Conservation (phyloP, 2,797 vertebrate genomes). For the Falco cherrug region DNA sequence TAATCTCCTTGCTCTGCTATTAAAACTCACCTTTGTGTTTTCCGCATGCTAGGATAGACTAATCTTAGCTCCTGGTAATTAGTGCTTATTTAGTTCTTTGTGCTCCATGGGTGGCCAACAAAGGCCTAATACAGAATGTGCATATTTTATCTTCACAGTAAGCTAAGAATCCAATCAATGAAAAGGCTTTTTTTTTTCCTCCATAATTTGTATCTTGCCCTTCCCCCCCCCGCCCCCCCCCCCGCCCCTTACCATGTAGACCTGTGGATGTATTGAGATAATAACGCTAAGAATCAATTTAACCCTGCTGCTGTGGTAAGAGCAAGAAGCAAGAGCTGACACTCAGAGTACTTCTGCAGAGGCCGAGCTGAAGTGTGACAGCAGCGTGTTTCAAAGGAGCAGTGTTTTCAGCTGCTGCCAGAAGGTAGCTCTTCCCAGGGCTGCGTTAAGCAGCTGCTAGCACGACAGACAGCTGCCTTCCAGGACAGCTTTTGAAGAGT, state of each 20-base stretch:
- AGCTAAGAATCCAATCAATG: slow-evolving; percentile 2
- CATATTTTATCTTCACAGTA: slow-evolving; percentile 40
- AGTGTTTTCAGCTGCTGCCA: not conserved
- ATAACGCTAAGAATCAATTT: not conserved
- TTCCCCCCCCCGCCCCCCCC: no score
- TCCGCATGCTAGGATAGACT: not conserved
- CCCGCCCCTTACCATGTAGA: not conserved
- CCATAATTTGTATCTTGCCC: not conserved
- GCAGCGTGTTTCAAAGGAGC: not conserved
- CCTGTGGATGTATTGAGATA: not conserved
- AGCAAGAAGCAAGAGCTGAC: not conserved
- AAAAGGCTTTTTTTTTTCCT: not conserved
- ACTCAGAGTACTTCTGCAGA: not conserved
- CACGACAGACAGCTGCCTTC: not conserved
- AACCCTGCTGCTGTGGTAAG: rapidly evolving
- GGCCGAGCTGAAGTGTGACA: not conserved
- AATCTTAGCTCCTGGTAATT: slow-evolving; percentile 47
- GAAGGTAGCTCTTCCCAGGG: not conserved
- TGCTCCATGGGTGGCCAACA: not conserved
- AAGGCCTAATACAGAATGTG: slow-evolving; percentile 4
- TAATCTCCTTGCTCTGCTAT: slow-evolving; percentile 12
- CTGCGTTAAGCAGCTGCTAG: not conserved
- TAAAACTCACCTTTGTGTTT: slow-evolving; percentile 49
- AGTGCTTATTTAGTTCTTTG: slow-evolving; percentile 40
- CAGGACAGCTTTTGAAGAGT: not conserved